These are phyloP conservation scores for Verasper variegatus DNA, from an alignment of 2,113 vertebrate species.

Conservation along the genomic window DNA sequence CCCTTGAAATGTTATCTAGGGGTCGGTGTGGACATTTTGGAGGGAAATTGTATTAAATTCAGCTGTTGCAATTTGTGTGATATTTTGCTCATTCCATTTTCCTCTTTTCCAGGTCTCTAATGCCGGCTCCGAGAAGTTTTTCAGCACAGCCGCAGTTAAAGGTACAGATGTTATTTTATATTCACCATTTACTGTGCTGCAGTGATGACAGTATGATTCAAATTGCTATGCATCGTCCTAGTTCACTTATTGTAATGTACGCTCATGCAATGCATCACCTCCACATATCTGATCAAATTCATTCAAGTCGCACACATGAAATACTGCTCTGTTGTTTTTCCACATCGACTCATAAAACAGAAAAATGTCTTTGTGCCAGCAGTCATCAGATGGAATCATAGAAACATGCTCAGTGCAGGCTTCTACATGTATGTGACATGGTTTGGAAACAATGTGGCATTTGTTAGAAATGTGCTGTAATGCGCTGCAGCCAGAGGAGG, in stretches of 20 bases:
- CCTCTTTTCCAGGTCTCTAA: constrained; percentile 91
- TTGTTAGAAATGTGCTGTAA: constrained; percentile 38
- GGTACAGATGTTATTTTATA: constrained; percentile 80
- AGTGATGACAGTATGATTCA: not conserved
- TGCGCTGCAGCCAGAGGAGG: constrained; percentile 28
- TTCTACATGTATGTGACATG: not conserved
- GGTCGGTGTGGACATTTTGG: not conserved
- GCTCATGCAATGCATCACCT: no score
- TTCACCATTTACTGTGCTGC: not conserved
- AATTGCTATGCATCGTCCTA: not conserved
- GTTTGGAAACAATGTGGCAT: not conserved
- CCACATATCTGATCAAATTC: not conserved
- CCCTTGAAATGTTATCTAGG: not conserved
- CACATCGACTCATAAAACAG: not conserved
- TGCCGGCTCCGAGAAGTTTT: constrained; percentile 96
- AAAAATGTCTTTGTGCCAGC: not conserved
- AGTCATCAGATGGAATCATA: constrained; percentile 38
- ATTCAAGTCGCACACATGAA: not conserved
- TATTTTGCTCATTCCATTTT: constrained; percentile 33
- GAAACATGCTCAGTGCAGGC: not conserved
- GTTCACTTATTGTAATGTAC: no score
- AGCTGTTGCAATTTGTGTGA: not conserved
- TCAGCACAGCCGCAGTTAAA: constrained; percentile 94
- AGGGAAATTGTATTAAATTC: not conserved
- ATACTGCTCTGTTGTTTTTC: not conserved